phyloP scores from a whole-genome alignment of 2,888 invertebrate species.

The Pristionchus japonicus region DNA sequence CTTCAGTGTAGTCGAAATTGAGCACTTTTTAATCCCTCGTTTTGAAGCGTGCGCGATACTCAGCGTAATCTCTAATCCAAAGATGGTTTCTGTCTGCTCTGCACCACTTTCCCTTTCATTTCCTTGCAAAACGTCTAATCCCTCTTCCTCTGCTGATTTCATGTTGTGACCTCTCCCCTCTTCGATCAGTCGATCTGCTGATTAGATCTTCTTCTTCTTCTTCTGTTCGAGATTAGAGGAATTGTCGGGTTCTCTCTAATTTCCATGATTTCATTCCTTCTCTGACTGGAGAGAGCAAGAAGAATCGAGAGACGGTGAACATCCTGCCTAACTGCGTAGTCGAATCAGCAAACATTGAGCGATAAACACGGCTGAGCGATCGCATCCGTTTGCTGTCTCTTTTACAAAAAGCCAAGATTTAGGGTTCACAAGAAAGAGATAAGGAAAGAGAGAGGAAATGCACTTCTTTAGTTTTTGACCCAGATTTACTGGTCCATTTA shows the following conservation, averaged over 20 bases:
- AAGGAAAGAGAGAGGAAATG: background rate
- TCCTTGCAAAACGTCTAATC: background rate
- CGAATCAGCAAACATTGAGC: slow-evolving; percentile 9
- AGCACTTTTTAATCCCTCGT: too few relatives aligned
- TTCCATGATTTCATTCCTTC: too few relatives aligned
- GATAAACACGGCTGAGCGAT: background rate
- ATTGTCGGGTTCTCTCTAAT: too few relatives aligned
- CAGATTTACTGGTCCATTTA: background rate
- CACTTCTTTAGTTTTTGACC: background rate
- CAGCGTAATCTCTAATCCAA: background rate
- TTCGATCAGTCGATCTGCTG: background rate
- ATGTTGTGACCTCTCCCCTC: background rate
- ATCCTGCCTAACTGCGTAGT: too few relatives aligned
- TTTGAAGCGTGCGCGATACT: background rate
- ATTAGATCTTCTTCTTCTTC: background rate
- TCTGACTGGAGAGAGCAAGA: too few relatives aligned
- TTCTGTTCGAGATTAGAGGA: too few relatives aligned
- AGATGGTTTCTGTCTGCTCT: background rate
- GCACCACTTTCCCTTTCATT: background rate
- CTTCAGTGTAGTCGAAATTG: too few relatives aligned
- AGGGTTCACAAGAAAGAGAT: background rate
- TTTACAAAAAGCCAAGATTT: background rate
- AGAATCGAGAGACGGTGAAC: too few relatives aligned
- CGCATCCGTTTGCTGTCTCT: background rate
- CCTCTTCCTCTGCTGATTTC: background rate